Evolutionary conservation across 2,888 invertebrate species (phyloP).

Genomic region (Acanthosepion pharaonis): DNA sequence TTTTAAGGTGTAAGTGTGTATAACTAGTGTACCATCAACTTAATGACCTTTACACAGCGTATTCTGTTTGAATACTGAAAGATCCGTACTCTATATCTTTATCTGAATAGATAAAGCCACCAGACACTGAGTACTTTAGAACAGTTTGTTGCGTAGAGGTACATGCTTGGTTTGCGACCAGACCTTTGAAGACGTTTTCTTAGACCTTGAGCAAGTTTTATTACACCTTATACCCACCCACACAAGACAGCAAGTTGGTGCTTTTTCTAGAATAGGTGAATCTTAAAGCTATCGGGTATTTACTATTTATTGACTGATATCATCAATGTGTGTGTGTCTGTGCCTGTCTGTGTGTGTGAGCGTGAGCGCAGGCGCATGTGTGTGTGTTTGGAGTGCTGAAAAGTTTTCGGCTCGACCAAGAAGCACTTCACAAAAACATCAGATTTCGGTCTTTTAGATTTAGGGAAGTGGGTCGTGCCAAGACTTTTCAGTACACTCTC

Average conservation of each 20-base stretch:
- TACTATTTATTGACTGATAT: no score
- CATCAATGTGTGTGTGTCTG: no score
- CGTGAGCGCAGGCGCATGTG: no score
- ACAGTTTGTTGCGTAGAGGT: neutral
- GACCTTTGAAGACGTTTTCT: neutral
- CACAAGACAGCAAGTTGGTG: constrained; percentile 33
- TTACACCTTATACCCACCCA: neutral
- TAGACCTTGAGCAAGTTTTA: constrained; percentile 1
- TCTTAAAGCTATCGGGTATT: no score
- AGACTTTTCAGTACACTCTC: no score
- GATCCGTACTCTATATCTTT: neutral
- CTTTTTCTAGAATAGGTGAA: neutral
- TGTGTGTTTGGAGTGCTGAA: no score
- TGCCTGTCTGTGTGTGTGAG: no score
- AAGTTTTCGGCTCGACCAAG: no score
- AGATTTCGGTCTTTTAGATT: no score
- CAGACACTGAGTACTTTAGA: neutral
- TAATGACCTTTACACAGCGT: neutral
- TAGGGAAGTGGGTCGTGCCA: no score
- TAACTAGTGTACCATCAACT: neutral
- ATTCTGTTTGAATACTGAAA: neutral
- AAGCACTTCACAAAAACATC: no score
- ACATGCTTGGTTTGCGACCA: neutral
- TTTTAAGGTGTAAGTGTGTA: neutral
- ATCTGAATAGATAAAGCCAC: neutral